Base-by-base conservation (phyloP, 92 coral and sea anemone genomes). In the Porites lobata region DNA sequence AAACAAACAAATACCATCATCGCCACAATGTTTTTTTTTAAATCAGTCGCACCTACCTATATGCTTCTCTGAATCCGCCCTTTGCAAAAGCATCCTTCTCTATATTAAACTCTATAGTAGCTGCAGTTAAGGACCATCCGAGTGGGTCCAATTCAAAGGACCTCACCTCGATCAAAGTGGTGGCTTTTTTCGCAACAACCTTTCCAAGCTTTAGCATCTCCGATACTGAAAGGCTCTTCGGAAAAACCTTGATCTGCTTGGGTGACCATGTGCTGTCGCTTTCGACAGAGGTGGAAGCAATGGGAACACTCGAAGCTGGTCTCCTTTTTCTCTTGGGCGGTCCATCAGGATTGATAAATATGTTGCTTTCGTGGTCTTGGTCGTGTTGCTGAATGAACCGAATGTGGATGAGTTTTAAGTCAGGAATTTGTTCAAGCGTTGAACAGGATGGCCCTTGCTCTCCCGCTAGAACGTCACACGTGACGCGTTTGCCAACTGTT, bases 201-300 rank as follows among this genome's bases (percentile, higher is more conserved):
- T 85, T 83, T 50, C 90, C 93, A 38, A 88, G 88, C 70, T 88
- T 82, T 51, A 88, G 61, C 92, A 88, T 88, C 29, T 88, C 92
- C 9, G 83, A 62, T 47, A 88, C 87, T n/a, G 92, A 88, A 21
- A 88, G 80, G 67, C 92, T 90, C 69, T 77, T 77, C 59, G 93
- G 90, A 65, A 68, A 90, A 58, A 70, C 38, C 78, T 82, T 82
- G 29, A 43, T 62, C 10, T n/a, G 85, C n/a, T 65, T 80, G 8
- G 75, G 20, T 63, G 52, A 65, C 82, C 69, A 78, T 17, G 72
- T 9, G 24, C 72, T 68, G 21, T 68, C 38, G 8, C 11, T 68
- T 68, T 68, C 72, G 32, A 26, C 13, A 68, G 8, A 68, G 50
- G 72, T 1, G 79, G 52, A 71, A 32, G 76, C 54, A 71, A 32